Conservation (phyloP, 2,797 vertebrate genomes). For the Clarias laeviceps region DNA sequence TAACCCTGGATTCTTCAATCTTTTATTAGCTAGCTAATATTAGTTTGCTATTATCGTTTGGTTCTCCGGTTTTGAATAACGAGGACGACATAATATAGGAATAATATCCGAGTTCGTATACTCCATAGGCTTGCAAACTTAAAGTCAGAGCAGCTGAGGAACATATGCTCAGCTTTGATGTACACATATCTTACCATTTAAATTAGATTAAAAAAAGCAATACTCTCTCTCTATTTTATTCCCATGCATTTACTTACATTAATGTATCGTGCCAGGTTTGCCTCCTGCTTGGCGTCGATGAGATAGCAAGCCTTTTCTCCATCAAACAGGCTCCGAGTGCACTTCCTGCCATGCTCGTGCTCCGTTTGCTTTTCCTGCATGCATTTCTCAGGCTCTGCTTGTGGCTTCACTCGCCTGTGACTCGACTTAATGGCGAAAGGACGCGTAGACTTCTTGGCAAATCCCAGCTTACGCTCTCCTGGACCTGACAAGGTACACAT, state of each 20-base stretch:
- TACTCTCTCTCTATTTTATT: neutral
- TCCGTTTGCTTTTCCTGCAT: neutral
- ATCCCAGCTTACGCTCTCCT: neutral
- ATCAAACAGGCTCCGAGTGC: slow-evolving; percentile 80
- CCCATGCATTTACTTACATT: slow-evolving; percentile 72
- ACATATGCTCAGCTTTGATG: neutral
- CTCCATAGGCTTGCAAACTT: neutral
- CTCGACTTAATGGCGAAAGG: slow-evolving; percentile 83
- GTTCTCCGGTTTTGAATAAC: no score
- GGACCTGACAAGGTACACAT: slow-evolving; percentile 12
- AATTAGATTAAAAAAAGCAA: neutral
- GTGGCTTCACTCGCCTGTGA: slow-evolving; percentile 79
- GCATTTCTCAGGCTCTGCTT: slow-evolving; percentile 57
- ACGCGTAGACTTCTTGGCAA: slow-evolving; percentile 80
- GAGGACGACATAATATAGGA: neutral
- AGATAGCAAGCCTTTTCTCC: slow-evolving; percentile 84
- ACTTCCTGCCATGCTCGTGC: slow-evolving; percentile 31
- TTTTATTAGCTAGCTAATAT: neutral
- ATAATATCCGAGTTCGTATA: neutral
- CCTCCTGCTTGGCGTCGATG: slow-evolving; percentile 82
- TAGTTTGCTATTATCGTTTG: no score
- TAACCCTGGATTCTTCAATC: no score
- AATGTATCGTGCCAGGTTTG: slow-evolving; percentile 85
- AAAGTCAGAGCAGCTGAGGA: neutral
- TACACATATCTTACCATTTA: neutral